Conservation (phyloP, 2,888 invertebrate genomes). For the Theristus sp. region DNA sequence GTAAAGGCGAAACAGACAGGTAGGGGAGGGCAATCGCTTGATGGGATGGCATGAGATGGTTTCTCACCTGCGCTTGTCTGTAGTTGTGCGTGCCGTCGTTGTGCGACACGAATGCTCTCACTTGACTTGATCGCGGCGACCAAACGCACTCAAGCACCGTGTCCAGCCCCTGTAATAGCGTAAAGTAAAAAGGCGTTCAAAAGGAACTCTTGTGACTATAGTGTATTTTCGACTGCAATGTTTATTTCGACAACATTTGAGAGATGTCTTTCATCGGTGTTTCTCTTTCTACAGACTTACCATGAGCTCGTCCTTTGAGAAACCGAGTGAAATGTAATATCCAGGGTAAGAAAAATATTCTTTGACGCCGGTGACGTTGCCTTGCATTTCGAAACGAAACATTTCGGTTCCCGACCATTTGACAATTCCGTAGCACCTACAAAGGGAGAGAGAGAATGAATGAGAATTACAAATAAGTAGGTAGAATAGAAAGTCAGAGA, state of each 20-base stretch:
- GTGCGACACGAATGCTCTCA: not conserved
- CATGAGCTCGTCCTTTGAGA: constrained; percentile 1
- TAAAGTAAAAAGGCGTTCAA: not conserved
- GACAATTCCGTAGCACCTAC: not conserved
- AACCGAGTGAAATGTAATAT: not conserved
- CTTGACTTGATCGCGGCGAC: not conserved
- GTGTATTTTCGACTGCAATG: not conserved
- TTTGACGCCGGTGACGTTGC: not conserved
- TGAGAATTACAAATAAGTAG: too few species aligned
- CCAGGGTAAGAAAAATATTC: not conserved
- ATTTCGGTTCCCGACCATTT: not conserved
- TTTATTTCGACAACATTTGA: not conserved
- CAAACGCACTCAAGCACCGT: constrained; percentile 1
- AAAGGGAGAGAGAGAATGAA: too few species aligned
- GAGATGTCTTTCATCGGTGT: too few species aligned
- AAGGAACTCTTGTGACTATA: not conserved
- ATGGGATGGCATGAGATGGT: too few species aligned
- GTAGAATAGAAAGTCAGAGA: too few species aligned
- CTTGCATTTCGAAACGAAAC: not conserved
- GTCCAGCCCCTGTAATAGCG: constrained; percentile 4
- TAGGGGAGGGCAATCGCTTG: too few species aligned
- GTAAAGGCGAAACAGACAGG: too few species aligned
- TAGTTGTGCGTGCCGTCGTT: constrained; percentile 4
- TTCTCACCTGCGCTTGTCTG: not conserved
- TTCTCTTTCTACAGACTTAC: too few species aligned